Conservation (phyloP, 1,140 invertebrate genomes). For the Euwallacea similis region DNA sequence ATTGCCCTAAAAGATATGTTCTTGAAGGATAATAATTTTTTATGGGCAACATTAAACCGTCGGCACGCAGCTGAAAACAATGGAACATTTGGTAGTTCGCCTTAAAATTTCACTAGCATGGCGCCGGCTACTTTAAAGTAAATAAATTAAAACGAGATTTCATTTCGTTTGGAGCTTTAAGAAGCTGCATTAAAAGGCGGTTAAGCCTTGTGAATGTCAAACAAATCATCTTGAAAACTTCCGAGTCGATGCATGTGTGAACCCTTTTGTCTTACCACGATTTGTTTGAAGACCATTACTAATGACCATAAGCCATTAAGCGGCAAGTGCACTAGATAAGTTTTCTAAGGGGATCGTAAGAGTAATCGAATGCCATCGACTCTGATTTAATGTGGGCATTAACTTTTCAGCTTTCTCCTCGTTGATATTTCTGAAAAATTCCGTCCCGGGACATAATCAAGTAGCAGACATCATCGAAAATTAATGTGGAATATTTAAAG, state of each 20-base stretch:
- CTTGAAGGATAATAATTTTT: neutral
- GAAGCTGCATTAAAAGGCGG: neutral
- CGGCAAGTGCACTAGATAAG: neutral
- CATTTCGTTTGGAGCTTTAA: neutral
- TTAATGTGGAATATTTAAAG: neutral
- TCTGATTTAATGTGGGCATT: no score
- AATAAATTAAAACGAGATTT: neutral
- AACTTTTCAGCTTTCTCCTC: no score
- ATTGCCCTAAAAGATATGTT: no score
- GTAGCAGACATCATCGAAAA: neutral
- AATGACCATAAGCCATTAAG: no score
- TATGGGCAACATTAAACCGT: conserved; percentile 3
- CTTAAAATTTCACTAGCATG: conserved; percentile 4
- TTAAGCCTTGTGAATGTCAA: neutral
- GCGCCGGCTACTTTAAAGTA: neutral
- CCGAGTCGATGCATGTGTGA: neutral
- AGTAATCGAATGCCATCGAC: no score
- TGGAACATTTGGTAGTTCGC: neutral
- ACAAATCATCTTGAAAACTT: conserved; percentile 2
- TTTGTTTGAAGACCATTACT: neutral
- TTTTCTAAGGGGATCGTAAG: no score
- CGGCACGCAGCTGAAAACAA: neutral
- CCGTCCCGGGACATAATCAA: no score
- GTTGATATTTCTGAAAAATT: no score
- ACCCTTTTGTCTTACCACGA: neutral